Conservation (phyloP, 1,140 invertebrate species). For the Dendroctonus valens region DNA sequence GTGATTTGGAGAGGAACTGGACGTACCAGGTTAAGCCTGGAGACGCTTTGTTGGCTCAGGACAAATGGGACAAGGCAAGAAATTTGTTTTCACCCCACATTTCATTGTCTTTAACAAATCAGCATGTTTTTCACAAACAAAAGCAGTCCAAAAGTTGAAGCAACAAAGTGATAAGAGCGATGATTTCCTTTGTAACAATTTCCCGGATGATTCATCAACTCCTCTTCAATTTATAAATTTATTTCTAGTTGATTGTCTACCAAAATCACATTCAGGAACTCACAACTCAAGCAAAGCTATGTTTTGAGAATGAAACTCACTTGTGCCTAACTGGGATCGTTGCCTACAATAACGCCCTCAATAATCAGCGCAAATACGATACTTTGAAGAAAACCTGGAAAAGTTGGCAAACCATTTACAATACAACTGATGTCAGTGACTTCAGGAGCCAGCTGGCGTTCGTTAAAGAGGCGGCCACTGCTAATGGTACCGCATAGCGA, state of each 20-base stretch:
- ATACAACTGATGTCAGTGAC: slow-evolving; percentile 49
- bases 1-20: slow-evolving; percentile 51
- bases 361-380: slow-evolving; percentile 30
- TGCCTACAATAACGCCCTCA: slow-evolving; percentile 31
- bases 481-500: slow-evolving; percentile 54
- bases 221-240: too few species aligned
- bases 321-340: slow-evolving; percentile 15
- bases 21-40: slow-evolving; percentile 56
- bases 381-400: slow-evolving; percentile 49
- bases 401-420: slow-evolving; percentile 50
- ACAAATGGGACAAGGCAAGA: slow-evolving; percentile 56
- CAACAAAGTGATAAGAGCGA: too few species aligned
- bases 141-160: too few species aligned
- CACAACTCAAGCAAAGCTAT: too few species aligned
- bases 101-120: background rate
- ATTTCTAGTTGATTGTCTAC: too few species aligned
- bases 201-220: too few species aligned
- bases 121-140: too few species aligned
- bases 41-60: slow-evolving; percentile 54
- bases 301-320: background rate
- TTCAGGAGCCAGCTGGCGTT: slow-evolving; percentile 56
- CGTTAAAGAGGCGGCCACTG: slow-evolving; percentile 55
- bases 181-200: too few species aligned
- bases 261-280: too few species aligned
- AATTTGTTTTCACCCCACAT: background rate